Evolutionary conservation across 2,888 invertebrate genomes (phyloP).

Genomic region (Eristalis tenax): DNA sequence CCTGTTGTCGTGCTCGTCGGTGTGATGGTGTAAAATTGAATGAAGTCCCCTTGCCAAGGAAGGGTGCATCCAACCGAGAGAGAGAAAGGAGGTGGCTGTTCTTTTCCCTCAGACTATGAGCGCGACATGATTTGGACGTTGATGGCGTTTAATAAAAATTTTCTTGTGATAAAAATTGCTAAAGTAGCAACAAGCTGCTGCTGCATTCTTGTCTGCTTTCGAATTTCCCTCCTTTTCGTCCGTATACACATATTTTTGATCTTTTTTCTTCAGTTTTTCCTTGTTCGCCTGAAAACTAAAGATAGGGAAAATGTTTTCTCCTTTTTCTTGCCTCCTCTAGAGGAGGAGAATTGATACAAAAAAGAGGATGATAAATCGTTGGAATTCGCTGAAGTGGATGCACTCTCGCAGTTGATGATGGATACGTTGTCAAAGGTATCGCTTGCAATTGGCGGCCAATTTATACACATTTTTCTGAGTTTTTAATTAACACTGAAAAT

Average conservation of each 20-base stretch:
- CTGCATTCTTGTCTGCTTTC: constrained; percentile 34
- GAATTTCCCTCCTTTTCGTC: not conserved
- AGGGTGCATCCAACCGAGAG: too few relatives aligned
- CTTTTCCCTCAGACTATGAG: not conserved
- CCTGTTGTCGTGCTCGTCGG: constrained; percentile 7
- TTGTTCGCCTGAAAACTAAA: not conserved
- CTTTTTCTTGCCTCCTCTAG: not conserved
- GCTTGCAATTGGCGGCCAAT: not conserved
- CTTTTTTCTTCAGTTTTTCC: not conserved
- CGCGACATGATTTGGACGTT: constrained; percentile 66
- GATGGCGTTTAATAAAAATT: constrained; percentile 69
- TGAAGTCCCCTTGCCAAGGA: constrained; percentile 34
- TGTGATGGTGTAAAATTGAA: constrained; percentile 53
- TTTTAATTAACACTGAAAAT: constrained; percentile 21
- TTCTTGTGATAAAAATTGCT: constrained; percentile 64
- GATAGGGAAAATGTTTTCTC: not conserved
- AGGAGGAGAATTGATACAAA: not conserved
- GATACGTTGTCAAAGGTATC: constrained; percentile 50
- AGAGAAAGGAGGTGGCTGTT: not conserved
- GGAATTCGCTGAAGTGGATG: constrained; percentile 26
- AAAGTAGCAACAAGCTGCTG: constrained; percentile 68
- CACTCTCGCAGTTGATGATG: constrained; percentile 12
- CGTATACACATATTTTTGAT: not conserved
- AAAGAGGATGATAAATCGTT: constrained; percentile 59
- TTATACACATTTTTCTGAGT: not conserved